Evolutionary conservation across 2,797 vertebrate species (phyloP).

Genomic region (Sylvilagus floridanus): DNA sequence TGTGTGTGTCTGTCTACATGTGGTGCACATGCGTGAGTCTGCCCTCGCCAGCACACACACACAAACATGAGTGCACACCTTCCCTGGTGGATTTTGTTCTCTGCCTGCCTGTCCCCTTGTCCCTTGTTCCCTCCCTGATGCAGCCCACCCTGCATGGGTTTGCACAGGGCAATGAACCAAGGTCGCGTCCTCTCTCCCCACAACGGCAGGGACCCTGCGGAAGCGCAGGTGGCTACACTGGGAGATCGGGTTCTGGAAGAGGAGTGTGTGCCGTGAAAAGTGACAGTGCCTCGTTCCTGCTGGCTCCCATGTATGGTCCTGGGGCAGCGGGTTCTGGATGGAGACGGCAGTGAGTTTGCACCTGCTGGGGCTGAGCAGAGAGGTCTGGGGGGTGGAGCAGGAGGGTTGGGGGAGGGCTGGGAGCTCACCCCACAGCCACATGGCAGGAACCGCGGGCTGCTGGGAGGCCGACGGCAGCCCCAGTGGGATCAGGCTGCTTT

Average conservation of each 20-base stretch:
- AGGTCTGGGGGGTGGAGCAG: not conserved
- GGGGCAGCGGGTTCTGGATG: not conserved
- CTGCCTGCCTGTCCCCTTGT: not conserved
- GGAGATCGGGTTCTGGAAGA: not conserved
- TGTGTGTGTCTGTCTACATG: too few species aligned
- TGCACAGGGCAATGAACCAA: not conserved
- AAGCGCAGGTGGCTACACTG: not conserved
- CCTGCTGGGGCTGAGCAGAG: not conserved
- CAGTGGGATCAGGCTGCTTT: accelerated
- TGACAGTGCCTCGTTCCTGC: accelerated
- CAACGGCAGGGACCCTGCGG: not conserved
- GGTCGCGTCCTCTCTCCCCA: not conserved
- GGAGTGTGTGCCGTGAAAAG: not conserved
- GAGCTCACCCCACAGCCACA: not conserved
- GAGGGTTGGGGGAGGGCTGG: not conserved
- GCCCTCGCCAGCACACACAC: not conserved
- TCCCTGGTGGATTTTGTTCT: not conserved
- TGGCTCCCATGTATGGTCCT: not conserved
- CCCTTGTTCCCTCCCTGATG: not conserved
- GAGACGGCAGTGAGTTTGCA: not conserved
- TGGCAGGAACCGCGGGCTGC: not conserved
- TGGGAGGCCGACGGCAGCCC: not conserved
- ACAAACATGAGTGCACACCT: not conserved
- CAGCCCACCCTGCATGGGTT: not conserved
- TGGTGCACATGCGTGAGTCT: not conserved